Evolutionary conservation across 2,797 vertebrate species (phyloP), one percentile per base, ranked within the genome.

Genomic region (Sebastes umbrosus): DNA sequence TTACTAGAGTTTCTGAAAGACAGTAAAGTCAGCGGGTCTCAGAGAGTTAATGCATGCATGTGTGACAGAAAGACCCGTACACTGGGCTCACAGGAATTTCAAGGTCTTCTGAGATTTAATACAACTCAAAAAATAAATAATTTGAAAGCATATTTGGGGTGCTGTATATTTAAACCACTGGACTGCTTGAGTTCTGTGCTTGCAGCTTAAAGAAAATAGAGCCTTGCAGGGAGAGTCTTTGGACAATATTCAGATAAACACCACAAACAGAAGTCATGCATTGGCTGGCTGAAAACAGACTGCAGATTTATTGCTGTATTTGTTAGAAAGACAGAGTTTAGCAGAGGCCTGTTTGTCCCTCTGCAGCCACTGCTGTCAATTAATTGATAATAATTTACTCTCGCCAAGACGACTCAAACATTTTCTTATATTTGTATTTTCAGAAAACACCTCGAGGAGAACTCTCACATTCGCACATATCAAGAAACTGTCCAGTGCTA

Each of bases 401-500:
- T 2, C 50, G 60, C 46, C 50, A 32, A 64, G n/a, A 77, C 4
- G 4, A 71, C 57, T 22, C 14, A 69, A 69, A 25, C 32, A 55
- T 32, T 69, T 59, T 73, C 62, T 58, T 36, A 16, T 63, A 16
- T 64, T 69, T 65, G 69, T 52, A 22, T 46, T 69, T 71, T 43
- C 10, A 67, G 34, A 13, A 83, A 82, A 73, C 70, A 77, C 74
- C 69, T 59, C 0, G 9, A 66, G 69, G 75, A 67, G 59, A 14
- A 43, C n/a, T 66, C 57, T 84, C 60, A 46, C 59, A 58, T 68
- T 82, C 73, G 70, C 67, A 57, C 32, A 66, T 68, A 59, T 75
- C 54, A 80, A 70, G 73, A 86, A 80, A 71, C 74, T 34, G 58
- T 73, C 78, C 81, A 22, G 52, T 64, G 58, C 65, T 39, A 69